Percentiles rank a stretch among this genome's conserved stretches.
Evolutionary conservation across 2,797 vertebrate genomes (phyloP).

Genomic region (Tiaroga cobitis): DNA sequence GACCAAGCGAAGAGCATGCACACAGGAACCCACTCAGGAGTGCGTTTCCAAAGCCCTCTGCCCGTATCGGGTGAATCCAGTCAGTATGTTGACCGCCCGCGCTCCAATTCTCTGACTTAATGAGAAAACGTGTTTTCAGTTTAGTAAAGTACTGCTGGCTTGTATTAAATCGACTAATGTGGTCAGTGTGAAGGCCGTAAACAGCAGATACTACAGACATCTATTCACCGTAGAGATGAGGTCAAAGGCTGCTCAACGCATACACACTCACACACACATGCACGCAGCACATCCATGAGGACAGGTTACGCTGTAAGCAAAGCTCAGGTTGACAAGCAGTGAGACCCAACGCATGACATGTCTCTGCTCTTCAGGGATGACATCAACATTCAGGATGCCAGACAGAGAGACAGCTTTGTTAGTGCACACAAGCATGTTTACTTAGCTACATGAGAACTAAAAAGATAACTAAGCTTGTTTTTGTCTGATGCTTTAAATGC

Average conservation of each 20-base stretch:
- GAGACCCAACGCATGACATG: conserved; percentile 66
- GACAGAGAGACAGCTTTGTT: conserved; percentile 21
- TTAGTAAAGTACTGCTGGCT: not conserved
- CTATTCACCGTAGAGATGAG: conserved; percentile 18
- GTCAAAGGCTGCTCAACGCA: conserved; percentile 37
- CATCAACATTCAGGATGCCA: conserved; percentile 47
- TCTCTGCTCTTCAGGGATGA: conserved; percentile 48
- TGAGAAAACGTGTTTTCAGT: conserved; percentile 21
- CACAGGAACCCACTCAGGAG: conserved; percentile 13
- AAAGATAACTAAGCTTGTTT: not conserved
- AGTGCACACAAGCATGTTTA: not conserved
- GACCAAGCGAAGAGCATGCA: not conserved
- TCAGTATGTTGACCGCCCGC: not conserved
- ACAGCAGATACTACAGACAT: conserved; percentile 39
- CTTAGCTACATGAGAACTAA: not conserved
- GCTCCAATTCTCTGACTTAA: conserved; percentile 11
- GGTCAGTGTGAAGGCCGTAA: conserved; percentile 25
- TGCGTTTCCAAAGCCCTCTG: conserved; percentile 6
- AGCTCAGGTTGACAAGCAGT: conserved; percentile 67
- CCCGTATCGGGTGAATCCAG: conserved; percentile 13
- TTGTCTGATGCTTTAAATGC: not conserved
- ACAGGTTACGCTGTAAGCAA: conserved; percentile 66
- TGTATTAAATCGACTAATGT: conserved; percentile 26
- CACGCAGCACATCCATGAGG: conserved; percentile 55
- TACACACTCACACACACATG: not conserved